Conservation (phyloP, 2,888 invertebrate species). For the Ferrisia virgata region DNA sequence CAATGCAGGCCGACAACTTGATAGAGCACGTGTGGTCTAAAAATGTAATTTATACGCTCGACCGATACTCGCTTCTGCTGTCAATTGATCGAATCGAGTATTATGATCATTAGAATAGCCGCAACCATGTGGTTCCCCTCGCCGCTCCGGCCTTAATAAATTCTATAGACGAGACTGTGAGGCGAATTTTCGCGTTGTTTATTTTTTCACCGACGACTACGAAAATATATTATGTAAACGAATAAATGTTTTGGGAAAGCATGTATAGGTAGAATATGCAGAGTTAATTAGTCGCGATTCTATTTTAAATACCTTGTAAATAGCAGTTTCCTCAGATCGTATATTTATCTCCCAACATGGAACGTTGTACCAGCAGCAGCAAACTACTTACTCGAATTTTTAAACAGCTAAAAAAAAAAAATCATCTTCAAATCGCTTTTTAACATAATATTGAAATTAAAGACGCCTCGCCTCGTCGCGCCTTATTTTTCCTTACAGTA, state of each 20-base stretch:
- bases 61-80: slow-evolving; percentile 1
- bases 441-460: slow-evolving; percentile 19
- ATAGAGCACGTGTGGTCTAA: slow-evolving; percentile 16
- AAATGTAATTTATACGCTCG: slow-evolving; percentile 7
- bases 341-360: not conserved
- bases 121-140: not conserved
- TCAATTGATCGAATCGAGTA: slow-evolving; percentile 16
- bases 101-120: not conserved
- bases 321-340: not conserved
- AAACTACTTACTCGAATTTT: not conserved
- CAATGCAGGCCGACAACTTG: too few species aligned
- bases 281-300: not conserved
- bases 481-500: too few species aligned
- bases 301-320: not conserved
- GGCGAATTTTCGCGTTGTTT: not conserved
- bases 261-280: too few species aligned
- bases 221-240: too few species aligned
- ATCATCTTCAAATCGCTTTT: not conserved
- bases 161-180: not conserved
- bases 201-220: not conserved
- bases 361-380: not conserved
- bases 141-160: not conserved
- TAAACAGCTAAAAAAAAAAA: not conserved
- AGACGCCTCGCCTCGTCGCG: not conserved
- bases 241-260: too few species aligned